These are phyloP conservation scores for Oreochromis mossambicus DNA, from an alignment of 2,797 vertebrate genomes.

Conservation along the genomic window DNA sequence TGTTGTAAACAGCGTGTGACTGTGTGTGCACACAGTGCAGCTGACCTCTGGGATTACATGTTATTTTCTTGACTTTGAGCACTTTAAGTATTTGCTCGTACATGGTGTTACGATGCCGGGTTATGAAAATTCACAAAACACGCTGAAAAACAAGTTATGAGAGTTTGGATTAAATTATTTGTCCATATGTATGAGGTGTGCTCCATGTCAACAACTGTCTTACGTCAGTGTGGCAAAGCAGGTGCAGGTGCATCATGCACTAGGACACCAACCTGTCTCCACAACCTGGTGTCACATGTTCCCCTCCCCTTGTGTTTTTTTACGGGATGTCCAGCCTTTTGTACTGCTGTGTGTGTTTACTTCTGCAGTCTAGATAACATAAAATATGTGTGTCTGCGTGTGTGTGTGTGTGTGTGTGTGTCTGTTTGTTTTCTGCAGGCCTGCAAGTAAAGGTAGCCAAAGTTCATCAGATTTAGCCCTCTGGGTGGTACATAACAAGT, in stretches of 20 bases:
- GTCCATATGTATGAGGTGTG: background rate
- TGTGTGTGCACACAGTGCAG: background rate
- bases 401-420: background rate
- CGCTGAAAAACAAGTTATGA: background rate
- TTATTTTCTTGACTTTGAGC: conserved; percentile 1
- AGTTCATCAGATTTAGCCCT: conserved; percentile 33
- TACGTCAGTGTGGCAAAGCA: background rate
- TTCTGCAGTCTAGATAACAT: background rate
- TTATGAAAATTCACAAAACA: background rate
- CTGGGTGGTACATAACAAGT: background rate
- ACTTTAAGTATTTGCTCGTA: background rate
- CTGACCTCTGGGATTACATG: conserved; percentile 40
- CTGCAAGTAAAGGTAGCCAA: conserved; percentile 20
- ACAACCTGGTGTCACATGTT: background rate
- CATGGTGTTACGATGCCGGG: background rate
- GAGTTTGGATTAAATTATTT: background rate
- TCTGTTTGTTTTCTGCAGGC: background rate
- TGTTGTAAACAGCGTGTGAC: conserved; percentile 51
- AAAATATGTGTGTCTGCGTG: background rate
- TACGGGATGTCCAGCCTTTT: conserved; percentile 2
- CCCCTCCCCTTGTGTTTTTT: background rate
- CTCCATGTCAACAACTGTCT: conserved; percentile 6
- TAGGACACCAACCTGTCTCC: conserved; percentile 29
- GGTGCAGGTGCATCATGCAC: background rate
- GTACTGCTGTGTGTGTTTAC: conserved; percentile 29